Percentiles rank a stretch among this genome's conserved stretches.
Conservation (phyloP, 2,888 invertebrate genomes). For the Polyploca ridens region DNA sequence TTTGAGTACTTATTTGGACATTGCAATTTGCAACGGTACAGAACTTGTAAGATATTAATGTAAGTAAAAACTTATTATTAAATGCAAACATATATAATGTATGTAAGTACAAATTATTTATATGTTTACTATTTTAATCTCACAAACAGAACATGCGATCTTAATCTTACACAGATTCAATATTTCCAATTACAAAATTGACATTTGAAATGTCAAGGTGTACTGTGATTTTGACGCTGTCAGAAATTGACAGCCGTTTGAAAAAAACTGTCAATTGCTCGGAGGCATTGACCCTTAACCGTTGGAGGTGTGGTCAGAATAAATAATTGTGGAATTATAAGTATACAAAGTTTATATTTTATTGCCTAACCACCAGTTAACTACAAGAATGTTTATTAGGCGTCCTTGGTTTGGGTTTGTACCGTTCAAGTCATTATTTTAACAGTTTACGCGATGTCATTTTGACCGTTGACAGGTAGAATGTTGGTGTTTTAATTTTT, state of each 20-base stretch:
- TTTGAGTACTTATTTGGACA: too few relatives aligned
- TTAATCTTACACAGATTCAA: conserved; percentile 10
- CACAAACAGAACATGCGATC: not conserved
- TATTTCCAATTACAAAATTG: conserved; percentile 25
- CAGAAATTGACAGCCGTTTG: conserved; percentile 39
- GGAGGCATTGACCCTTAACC: conserved; percentile 39
- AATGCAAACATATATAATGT: not conserved
- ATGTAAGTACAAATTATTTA: not conserved
- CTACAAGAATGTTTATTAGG: not conserved
- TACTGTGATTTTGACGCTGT: conserved; percentile 32
- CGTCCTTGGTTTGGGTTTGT: not conserved
- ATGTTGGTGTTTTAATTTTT: not conserved
- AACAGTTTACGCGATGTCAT: not conserved
- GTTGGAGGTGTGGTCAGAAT: conserved; percentile 38
- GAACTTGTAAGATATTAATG: too few relatives aligned
- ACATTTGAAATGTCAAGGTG: conserved; percentile 41
- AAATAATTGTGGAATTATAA: conserved; percentile 31
- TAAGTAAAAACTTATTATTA: too few relatives aligned
- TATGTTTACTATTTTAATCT: not conserved
- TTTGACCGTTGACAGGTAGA: not conserved
- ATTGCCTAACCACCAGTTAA: conserved; percentile 10
- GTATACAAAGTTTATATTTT: not conserved
- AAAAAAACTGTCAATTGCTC: conserved; percentile 29
- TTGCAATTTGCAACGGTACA: too few relatives aligned
- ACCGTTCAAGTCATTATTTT: not conserved